Percentiles rank a stretch among this genome's conserved stretches.
phyloP scores from a whole-genome alignment of 2,888 invertebrate genomes.

The Maniola hyperantus region DNA sequence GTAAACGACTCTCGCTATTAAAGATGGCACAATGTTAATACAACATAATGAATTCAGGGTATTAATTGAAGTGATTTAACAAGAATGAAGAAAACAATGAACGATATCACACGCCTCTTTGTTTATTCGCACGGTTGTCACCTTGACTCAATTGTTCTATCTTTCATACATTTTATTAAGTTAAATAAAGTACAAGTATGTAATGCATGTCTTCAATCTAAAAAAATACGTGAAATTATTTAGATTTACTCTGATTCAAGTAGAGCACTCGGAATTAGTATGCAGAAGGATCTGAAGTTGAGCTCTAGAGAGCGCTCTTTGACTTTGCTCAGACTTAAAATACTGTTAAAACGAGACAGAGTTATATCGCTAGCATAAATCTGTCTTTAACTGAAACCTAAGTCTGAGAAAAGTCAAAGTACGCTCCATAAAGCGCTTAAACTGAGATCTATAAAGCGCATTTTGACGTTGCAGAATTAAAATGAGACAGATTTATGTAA shows the following conservation, averaged over 20 bases:
- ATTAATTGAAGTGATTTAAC: slow-evolving; percentile 25
- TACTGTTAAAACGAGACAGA: too few relatives aligned
- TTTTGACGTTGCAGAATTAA: too few relatives aligned
- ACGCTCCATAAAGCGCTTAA: too few relatives aligned
- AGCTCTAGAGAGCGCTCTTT: too few relatives aligned
- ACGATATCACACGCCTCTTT: slow-evolving; percentile 51
- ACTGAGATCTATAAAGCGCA: too few relatives aligned
- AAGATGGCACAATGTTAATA: neutral
- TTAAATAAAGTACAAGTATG: neutral
- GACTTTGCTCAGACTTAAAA: too few relatives aligned
- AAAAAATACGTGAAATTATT: slow-evolving; percentile 6
- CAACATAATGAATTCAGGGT: neutral
- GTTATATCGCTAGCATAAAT: too few relatives aligned
- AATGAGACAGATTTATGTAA: too few relatives aligned
- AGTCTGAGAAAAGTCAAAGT: too few relatives aligned
- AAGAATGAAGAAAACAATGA: slow-evolving; percentile 38
- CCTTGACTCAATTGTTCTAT: slow-evolving; percentile 43
- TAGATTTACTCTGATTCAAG: neutral
- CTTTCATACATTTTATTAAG: slow-evolving; percentile 4
- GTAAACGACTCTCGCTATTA: neutral
- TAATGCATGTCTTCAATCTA: neutral
- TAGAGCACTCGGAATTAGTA: too few relatives aligned
- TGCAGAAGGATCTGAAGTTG: too few relatives aligned
- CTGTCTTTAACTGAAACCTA: too few relatives aligned
- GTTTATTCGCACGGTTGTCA: slow-evolving; percentile 58